Evolutionary conservation across 2,888 invertebrate genomes (phyloP), one percentile per base, ranked within the genome.

Genomic region (Drosophila diplacantha): DNA sequence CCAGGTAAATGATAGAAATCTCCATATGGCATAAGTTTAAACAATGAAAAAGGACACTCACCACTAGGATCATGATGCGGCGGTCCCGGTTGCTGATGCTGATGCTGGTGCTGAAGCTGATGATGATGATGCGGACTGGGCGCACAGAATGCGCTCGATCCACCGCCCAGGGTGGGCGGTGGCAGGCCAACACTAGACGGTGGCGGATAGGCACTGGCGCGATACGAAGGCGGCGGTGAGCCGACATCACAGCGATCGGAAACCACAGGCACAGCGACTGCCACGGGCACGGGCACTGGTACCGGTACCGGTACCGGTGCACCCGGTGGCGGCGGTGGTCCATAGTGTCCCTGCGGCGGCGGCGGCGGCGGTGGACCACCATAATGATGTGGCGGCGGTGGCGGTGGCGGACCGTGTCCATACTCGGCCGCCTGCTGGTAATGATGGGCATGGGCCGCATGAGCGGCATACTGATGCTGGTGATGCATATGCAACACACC

Each of bases 141-240:
- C 16, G 88, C 86, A 82, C 88, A 88, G 60, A 88, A 88, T 34
- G 88, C 88, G 69, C 88, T 88, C 12, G 88, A 83, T 5, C 86
- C 87, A 26, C 86, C 81, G 41, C 86, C 87, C 60, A 86, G 69
- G 22, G 86, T 83, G 34, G 86, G 86, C 16, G 81, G 74, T 1
- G 69, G 69, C 43, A 60, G 52, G 12, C 75, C 78, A 2, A 66
- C 67, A 3, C 77, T 65, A 6, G 66, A 56, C 9, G 68, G 60
- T 16, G 81, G 71, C 29, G 80, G 72, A 71, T 84, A 85, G 32
- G 75, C 81, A 41, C 81, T 85, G 16, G 84, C 75, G 7, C 85
- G 80, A 63, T 85, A 85, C 29, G 84, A 85, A 0, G 85, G 85
- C 50, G 86, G 85, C 22, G 86, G 86, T 1, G 86, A 85, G 8